phyloP scores from a whole-genome alignment of 2,888 invertebrate species.

The Anarsia innoxiella region DNA sequence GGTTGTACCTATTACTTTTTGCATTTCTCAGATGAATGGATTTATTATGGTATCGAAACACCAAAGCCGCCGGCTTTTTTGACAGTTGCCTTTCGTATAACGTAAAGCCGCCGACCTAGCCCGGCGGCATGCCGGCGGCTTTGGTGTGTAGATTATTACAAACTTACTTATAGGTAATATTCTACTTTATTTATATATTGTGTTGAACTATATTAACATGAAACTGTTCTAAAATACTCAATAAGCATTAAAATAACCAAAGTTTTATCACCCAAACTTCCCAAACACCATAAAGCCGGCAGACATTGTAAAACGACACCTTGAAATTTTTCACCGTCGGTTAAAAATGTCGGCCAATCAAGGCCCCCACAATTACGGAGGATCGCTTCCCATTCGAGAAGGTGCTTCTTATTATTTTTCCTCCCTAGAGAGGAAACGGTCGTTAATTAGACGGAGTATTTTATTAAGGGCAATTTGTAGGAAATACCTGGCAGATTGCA shows the following conservation, averaged over 20 bases:
- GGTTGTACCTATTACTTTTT: too few species aligned
- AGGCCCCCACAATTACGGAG: constrained; percentile 41
- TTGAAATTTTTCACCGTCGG: constrained; percentile 8
- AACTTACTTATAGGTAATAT: not conserved
- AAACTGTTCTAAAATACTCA: not conserved
- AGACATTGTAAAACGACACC: constrained; percentile 2
- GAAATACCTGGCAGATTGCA: constrained; percentile 61
- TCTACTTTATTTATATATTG: not conserved
- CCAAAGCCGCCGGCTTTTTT: too few species aligned
- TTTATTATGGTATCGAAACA: too few species aligned
- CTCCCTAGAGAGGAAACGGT: constrained; percentile 27
- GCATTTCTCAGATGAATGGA: too few species aligned
- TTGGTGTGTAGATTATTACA: not conserved
- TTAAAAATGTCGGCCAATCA: constrained; percentile 19
- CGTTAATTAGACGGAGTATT: constrained; percentile 68
- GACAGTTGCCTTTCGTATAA: too few species aligned
- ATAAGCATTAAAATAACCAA: not conserved
- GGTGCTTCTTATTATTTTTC: constrained; percentile 66
- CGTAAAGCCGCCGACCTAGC: too few species aligned
- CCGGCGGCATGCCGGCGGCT: not conserved
- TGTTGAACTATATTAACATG: not conserved
- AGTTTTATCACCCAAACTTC: not conserved
- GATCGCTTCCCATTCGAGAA: constrained; percentile 62
- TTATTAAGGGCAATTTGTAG: constrained; percentile 69
- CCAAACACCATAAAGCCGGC: not conserved